Conservation (phyloP, 1,140 invertebrate species). For the Ips typographus region DNA sequence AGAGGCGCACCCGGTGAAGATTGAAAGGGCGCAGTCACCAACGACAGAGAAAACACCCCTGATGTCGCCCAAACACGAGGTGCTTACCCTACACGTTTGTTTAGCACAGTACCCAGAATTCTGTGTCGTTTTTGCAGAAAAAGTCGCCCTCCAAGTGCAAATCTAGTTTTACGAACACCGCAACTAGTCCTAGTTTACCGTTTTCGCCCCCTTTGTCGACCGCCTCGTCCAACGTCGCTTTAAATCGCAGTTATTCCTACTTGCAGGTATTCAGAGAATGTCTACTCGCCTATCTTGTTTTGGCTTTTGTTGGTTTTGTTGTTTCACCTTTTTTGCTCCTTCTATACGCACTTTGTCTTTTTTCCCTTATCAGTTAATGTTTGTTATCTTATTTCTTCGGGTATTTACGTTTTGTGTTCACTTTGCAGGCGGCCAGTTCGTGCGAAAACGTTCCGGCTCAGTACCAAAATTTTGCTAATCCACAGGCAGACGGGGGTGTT, state of each 20-base stretch:
- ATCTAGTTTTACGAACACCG: constrained; percentile 44
- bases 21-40: neutral
- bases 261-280: constrained; percentile 12
- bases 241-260: constrained; percentile 29
- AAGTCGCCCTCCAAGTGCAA: constrained; percentile 43
- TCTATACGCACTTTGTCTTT: no score
- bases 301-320: neutral
- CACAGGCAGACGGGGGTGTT: constrained; percentile 26
- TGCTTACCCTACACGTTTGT: neutral
- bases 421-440: constrained; percentile 20
- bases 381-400: neutral
- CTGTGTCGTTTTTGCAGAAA: constrained; percentile 31
- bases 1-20: neutral
- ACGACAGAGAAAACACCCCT: constrained; percentile 29
- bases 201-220: constrained; percentile 36
- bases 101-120: constrained; percentile 2
- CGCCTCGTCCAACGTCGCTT: constrained; percentile 18
- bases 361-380: no score
- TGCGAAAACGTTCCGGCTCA: constrained; percentile 26
- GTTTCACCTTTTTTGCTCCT: neutral
- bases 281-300: neutral
- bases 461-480: constrained; percentile 1
- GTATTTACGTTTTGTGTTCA: neutral
- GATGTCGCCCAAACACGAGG: constrained; percentile 32
- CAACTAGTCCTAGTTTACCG: constrained; percentile 50